Evolutionary conservation across 1,140 invertebrate species (phyloP).

Genomic region (Ectropis grisescens): DNA sequence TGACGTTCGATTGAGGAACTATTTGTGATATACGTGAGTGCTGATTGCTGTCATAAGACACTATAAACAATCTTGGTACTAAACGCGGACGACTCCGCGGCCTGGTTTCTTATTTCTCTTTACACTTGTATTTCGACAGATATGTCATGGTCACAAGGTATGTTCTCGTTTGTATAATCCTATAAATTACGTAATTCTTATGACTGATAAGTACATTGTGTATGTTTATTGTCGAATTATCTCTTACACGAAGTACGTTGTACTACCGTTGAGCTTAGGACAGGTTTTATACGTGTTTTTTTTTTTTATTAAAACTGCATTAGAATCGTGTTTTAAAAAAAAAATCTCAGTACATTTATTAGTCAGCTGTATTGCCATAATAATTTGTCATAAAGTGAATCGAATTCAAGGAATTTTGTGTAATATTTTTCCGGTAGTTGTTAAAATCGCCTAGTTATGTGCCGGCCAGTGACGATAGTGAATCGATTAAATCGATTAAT

Average conservation of each 20-base stretch:
- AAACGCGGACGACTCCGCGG: constrained; percentile 14
- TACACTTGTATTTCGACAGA: background rate
- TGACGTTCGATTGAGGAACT: constrained; percentile 7
- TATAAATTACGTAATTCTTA: constrained; percentile 21
- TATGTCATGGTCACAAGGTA: constrained; percentile 44
- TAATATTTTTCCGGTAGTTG: too few relatives aligned
- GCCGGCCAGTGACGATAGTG: constrained; percentile 5
- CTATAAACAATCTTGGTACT: constrained; percentile 11
- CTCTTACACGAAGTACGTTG: too few relatives aligned
- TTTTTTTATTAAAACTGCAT: too few relatives aligned
- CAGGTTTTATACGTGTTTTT: too few relatives aligned
- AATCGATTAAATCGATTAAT: too few relatives aligned
- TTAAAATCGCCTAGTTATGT: background rate
- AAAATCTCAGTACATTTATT: too few relatives aligned
- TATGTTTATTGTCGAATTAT: too few relatives aligned
- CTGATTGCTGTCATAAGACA: constrained; percentile 17
- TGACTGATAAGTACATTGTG: constrained; percentile 41
- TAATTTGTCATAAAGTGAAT: too few relatives aligned
- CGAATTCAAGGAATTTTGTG: too few relatives aligned
- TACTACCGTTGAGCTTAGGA: too few relatives aligned
- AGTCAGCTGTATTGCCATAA: too few relatives aligned
- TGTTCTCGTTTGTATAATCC: constrained; percentile 23
- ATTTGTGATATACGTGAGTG: constrained; percentile 32
- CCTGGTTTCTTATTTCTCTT: constrained; percentile 5
- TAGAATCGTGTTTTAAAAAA: too few relatives aligned